Percentiles rank a stretch among this genome's conserved stretches.
phyloP scores from a whole-genome alignment of 2,797 vertebrate species.

The Myotis daubentonii region DNA sequence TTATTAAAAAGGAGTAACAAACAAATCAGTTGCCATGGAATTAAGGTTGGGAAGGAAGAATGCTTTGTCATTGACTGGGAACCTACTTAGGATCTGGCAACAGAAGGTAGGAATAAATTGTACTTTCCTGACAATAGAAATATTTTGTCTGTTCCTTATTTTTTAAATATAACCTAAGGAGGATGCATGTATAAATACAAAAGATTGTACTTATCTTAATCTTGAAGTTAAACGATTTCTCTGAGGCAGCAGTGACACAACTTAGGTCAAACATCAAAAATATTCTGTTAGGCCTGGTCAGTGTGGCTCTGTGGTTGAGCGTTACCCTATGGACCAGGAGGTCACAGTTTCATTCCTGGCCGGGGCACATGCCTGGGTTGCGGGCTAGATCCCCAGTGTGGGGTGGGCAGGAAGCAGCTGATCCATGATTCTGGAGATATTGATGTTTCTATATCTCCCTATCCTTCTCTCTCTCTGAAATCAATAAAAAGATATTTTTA shows the following conservation, averaged over 20 bases:
- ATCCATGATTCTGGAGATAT: too few relatives aligned
- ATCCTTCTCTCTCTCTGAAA: too few relatives aligned
- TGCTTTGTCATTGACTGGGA: conserved; percentile 13
- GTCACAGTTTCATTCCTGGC: too few relatives aligned
- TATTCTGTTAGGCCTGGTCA: too few relatives aligned
- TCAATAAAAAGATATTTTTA: neutral
- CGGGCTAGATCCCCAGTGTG: too few relatives aligned
- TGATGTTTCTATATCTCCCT: too few relatives aligned
- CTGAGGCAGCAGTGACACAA: neutral
- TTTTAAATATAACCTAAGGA: conserved; percentile 35
- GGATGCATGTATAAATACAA: neutral
- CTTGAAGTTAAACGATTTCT: conserved; percentile 46
- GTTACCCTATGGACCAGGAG: too few relatives aligned
- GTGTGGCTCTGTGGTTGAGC: too few relatives aligned
- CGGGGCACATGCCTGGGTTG: too few relatives aligned
- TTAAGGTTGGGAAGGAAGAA: neutral
- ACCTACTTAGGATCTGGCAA: neutral
- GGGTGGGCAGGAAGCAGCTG: too few relatives aligned
- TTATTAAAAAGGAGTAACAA: neutral
- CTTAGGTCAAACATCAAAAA: neutral
- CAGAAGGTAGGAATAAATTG: neutral
- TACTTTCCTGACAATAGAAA: neutral
- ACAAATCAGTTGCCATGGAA: conserved; percentile 1
- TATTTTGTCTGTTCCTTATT: neutral
- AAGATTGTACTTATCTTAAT: neutral